Base-by-base conservation (phyloP, 2,888 invertebrate genomes). In the Drosophila bunnanda region DNA sequence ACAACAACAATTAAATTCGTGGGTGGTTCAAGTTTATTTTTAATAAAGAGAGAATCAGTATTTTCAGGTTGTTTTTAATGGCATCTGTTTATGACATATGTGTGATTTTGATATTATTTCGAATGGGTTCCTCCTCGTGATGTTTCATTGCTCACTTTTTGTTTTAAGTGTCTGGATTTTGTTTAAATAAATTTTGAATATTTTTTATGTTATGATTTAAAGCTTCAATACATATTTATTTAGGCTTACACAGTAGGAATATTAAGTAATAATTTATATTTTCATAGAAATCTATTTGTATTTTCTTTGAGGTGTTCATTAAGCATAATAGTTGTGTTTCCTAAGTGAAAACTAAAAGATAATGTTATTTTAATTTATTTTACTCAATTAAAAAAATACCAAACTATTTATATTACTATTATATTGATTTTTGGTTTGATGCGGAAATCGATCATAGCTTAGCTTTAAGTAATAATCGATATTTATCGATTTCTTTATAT, bases 21-120 rank as follows among this genome's bases (percentile, higher is more conserved):
- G 81, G 89, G 88, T 70, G 90, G 79, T 60, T 84, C 58, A 67
- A 68, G 76, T 78, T 78, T 74, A 80, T 79, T 83, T 83, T 73
- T 78, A 67, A 71, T 69, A 61, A 66, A 53, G 59, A 17, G 53
- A 25, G 61, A 62, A 55, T 61, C 62, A 72, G 65, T 71, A 79
- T 57, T 73, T 77, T 62, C 67, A 68, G 46, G 67, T 65, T 75
- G 44, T 53, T 76, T 65, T 61, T 61, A 67, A 56, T 67, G 57
- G 56, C 8, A 17, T 62, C 46, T 70, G 39, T 15, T 48, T 62
- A 61, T 70, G 71, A 68, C 48, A 60, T 22, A 34, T 57, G 38
- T 69, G 32, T 39, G 68, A 55, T 46, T 55, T 68, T 67, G 17
- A 32, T 68, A 69, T 56, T 46, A 55, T 67, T 68, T 44, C 32